Conservation (phyloP, 2,888 invertebrate species). For the Lamproptera curius region DNA sequence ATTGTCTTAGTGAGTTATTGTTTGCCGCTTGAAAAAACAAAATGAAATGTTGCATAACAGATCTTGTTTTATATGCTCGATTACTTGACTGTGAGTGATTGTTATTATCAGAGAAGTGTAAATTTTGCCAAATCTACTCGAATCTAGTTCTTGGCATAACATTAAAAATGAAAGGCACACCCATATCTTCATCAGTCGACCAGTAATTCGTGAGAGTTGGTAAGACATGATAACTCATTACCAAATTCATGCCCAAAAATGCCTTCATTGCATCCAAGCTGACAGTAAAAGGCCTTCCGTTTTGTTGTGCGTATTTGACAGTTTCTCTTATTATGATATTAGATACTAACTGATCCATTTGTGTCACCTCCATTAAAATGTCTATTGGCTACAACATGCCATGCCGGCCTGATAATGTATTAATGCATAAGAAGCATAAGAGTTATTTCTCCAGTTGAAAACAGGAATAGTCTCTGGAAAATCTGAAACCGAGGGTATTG, state of each 20-base stretch:
- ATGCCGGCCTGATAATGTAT: constrained; percentile 19
- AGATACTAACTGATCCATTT: constrained; percentile 22
- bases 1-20: constrained; percentile 12
- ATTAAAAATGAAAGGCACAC: constrained; percentile 26
- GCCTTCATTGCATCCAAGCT: constrained; percentile 25
- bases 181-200: constrained; percentile 30
- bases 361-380: constrained; percentile 22
- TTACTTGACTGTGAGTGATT: constrained; percentile 21
- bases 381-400: constrained; percentile 21
- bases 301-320: constrained; percentile 27
- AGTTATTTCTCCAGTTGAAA: constrained; percentile 25
- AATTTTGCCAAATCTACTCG: neutral
- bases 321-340: constrained; percentile 22
- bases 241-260: constrained; percentile 27
- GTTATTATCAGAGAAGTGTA: constrained; percentile 16
- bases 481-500: constrained; percentile 17
- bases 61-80: constrained; percentile 17
- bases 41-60: neutral
- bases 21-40: constrained; percentile 16
- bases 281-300: constrained; percentile 24
- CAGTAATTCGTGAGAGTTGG: constrained; percentile 25
- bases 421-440: constrained; percentile 21
- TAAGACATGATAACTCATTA: constrained; percentile 26
- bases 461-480: constrained; percentile 23
- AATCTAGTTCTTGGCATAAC: constrained; percentile 21